Base-by-base conservation (phyloP, 2,888 invertebrate species). In the Neuroscelio doddi region DNA sequence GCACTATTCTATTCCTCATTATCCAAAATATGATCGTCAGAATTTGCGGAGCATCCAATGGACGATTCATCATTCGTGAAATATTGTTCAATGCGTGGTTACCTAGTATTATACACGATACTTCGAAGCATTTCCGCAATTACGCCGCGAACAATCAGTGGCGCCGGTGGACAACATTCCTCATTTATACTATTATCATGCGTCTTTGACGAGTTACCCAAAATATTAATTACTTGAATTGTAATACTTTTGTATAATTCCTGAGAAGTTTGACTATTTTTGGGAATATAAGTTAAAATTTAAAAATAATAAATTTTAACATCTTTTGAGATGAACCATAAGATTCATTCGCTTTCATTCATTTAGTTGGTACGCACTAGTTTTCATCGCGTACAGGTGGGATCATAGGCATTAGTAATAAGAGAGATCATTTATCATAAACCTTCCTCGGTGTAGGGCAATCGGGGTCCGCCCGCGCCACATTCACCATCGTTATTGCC, bases 381-480 rank as follows among this genome's bases (percentile, higher is more conserved):
- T 38, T 56, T 39, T 39, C 52, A 38, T 14, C 24, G 36, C 15
- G 21, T 41, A 41, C 21, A 51, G 58, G 65, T 71, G 69, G 70
- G 76, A 73, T 73, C 71, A 66, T 71, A 72, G 71, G 70, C 74
- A 71, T 72, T 70, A 69, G 58, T 62, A 52, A 68, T 64, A 65
- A 65, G 53, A 16, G 50, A 47, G 62, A 59, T 58, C 49, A 38
- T 41, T 41, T 41, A 41, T 26, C 47, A 45, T 52, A 41, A 42
- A 45, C 30, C 21, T 51, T 70, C 58, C 57, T 68, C 41, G 75
- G 75, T 73, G 72, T 72, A 46, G 73, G 72, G 64, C 69, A 63
- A 64, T 45, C 70, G 69, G 65, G 63, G 69, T 77, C 72, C 74
- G 75, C 72, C 72, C 66, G 74, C 66, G 76, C 69, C 74, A 73